Conservation (phyloP, 2,888 invertebrate species). For the Gnatocerus cornutus region DNA sequence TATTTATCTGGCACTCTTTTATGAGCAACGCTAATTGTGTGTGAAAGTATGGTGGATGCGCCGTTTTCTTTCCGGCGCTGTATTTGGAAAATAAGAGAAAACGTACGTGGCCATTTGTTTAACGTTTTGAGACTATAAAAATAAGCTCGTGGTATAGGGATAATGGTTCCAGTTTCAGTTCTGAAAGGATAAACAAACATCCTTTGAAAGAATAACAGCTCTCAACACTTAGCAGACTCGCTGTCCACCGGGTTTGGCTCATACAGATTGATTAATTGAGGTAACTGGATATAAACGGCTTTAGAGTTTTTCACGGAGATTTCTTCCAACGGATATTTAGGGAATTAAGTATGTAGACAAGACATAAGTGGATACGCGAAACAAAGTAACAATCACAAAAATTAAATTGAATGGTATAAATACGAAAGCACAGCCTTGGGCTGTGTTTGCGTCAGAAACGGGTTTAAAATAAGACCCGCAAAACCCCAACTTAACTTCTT, state of each 20-base stretch:
- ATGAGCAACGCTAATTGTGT: conserved; percentile 36
- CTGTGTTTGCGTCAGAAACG: too few species aligned
- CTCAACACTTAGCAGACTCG: conserved; percentile 54
- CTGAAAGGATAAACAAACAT: conserved; percentile 54
- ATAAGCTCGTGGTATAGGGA: conserved; percentile 47
- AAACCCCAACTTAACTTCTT: too few species aligned
- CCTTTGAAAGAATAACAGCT: conserved; percentile 53
- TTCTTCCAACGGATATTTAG: conserved; percentile 4
- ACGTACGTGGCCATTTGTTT: conserved; percentile 40
- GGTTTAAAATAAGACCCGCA: too few species aligned
- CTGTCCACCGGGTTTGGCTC: conserved; percentile 31
- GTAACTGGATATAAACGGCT: conserved; percentile 43
- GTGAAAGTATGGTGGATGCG: conserved; percentile 45
- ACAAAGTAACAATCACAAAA: too few species aligned
- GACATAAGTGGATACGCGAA: too few species aligned
- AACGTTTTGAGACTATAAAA: conserved; percentile 47
- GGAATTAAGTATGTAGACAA: too few species aligned
- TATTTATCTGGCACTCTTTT: conserved; percentile 28
- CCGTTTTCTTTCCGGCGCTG: conserved; percentile 26
- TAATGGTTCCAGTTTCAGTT: conserved; percentile 52
- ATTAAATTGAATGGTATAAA: too few species aligned
- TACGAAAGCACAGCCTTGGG: too few species aligned
- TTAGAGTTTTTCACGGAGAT: conserved; percentile 1
- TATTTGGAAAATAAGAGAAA: conserved; percentile 43
- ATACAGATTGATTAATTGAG: conserved; percentile 49